A percentile compares a stretch with the other conserved stretches of the same genome.
Conservation (phyloP, 2,113 vertebrate species). For the Catagonus wagneri region DNA sequence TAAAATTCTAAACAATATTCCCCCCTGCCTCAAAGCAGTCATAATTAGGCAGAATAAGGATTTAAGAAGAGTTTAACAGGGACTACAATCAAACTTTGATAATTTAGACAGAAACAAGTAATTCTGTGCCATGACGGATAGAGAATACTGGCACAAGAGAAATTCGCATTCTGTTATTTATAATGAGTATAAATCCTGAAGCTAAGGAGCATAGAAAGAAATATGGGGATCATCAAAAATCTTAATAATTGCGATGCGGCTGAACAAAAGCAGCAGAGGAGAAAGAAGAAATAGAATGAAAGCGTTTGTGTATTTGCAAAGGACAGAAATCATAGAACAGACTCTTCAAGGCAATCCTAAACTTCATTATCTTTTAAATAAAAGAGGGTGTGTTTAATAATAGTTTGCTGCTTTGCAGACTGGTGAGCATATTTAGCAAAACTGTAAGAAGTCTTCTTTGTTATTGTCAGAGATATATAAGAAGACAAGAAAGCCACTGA, state of each 20-base stretch:
- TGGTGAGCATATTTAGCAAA: slow-evolving; percentile 36
- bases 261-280: not conserved
- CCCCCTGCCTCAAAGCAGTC: too few relatives aligned
- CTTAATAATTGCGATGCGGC: not conserved
- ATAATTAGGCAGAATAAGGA: not conserved
- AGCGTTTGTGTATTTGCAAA: not conserved
- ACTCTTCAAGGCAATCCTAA: slow-evolving; percentile 21
- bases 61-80: not conserved
- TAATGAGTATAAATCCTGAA: not conserved
- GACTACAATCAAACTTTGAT: not conserved
- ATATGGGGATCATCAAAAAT: not conserved
- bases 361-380: not conserved
- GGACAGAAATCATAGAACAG: not conserved
- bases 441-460: not conserved
- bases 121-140: not conserved
- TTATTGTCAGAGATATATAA: not conserved
- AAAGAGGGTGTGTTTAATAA: slow-evolving; percentile 36
- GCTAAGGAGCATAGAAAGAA: not conserved
- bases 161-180: not conserved
- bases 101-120: slow-evolving; percentile 8
- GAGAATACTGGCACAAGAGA: slow-evolving; percentile 4
- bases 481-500: slow-evolving; percentile 12
- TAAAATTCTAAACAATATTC: not conserved
- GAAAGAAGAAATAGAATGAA: not conserved
- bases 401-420: slow-evolving; percentile 9